Percentiles rank a stretch among this genome's conserved stretches.
Conservation (phyloP, 2,113 vertebrate genomes). For the Alligator mississippiensis region DNA sequence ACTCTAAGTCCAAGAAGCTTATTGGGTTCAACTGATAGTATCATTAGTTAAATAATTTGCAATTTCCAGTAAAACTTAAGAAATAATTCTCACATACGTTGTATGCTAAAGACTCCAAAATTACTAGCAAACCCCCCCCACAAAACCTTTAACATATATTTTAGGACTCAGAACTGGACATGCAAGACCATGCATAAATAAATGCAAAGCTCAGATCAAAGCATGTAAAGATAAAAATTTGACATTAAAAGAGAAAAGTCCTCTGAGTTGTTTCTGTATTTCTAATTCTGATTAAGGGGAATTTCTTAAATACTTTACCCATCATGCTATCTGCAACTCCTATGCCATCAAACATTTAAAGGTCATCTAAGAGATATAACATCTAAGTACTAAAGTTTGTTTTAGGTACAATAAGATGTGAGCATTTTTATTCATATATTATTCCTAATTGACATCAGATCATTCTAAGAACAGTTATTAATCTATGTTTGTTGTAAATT, state of each 20-base stretch:
- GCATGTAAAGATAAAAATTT: background rate
- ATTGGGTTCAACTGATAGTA: slow-evolving; percentile 58
- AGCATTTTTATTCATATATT: background rate
- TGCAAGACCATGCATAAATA: background rate
- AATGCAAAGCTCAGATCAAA: background rate
- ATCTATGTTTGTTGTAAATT: background rate
- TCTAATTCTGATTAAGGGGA: background rate
- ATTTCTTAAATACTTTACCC: background rate
- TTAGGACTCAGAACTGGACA: background rate
- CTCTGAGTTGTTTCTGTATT: background rate
- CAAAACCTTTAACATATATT: background rate
- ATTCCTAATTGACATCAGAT: background rate
- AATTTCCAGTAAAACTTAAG: slow-evolving; percentile 52
- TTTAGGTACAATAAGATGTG: background rate
- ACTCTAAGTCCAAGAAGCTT: slow-evolving; percentile 38
- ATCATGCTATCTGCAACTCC: background rate
- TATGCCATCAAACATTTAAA: rapidly evolving
- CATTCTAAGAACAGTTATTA: background rate
- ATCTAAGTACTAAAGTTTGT: background rate
- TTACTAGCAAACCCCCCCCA: background rate
- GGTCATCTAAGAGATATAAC: background rate
- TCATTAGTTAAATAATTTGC: slow-evolving; percentile 67
- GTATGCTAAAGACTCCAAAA: slow-evolving; percentile 40
- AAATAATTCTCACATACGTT: slow-evolving; percentile 53
- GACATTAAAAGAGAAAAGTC: background rate